Base-by-base conservation (phyloP, 2,888 invertebrate species). In the Rhagonycha fulva region DNA sequence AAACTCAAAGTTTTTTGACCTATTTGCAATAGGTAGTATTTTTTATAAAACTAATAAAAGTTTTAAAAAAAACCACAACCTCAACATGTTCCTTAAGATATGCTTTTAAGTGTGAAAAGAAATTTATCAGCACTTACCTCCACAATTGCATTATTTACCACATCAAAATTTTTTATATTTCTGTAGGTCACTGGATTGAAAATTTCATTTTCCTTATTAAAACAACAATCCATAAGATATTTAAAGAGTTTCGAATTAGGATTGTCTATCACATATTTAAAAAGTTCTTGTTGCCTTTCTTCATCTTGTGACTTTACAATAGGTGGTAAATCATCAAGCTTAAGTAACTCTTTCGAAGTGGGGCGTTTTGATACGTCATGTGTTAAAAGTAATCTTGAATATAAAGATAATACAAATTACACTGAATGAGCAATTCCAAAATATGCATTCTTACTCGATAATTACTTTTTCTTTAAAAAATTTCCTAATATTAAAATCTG, bases 311-410 rank as follows among this genome's bases (percentile, higher is more conserved):
- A 90, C 80, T 93, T 92, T 0, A 95, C 94, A 0, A 97, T 94
- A 0, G 98, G 98, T 3, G 98, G 90, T 81, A 94, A 91, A 76
- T 94, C 93, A 0, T 96, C 96, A 32, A 93, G 91, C 0, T 67
- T 26, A 67, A 98, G 88, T 2, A 98, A 89, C 84, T 98, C 96
- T 61, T 93, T 92, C 9, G 97, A 94, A 0, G 96, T 94, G 0
- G 98, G 98, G 4, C 98, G 90, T 80, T 92, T 89, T 47, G 91
- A 91, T 0, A 96, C 93, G 86, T 98, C 96, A 85, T 98, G 97
- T 87, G 93, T 93, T 72, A 98, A 87, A 3, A 98, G 89, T 95
- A 95, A 94, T 62, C 91, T 91, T 75, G 73, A 81, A 81, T 67
- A 75, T 28, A 63, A 47, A 62, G 9, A 24, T 26, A 7, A 26